phyloP scores from a whole-genome alignment of 2,797 vertebrate species.

The Xiphorhynchus erythropygius region DNA sequence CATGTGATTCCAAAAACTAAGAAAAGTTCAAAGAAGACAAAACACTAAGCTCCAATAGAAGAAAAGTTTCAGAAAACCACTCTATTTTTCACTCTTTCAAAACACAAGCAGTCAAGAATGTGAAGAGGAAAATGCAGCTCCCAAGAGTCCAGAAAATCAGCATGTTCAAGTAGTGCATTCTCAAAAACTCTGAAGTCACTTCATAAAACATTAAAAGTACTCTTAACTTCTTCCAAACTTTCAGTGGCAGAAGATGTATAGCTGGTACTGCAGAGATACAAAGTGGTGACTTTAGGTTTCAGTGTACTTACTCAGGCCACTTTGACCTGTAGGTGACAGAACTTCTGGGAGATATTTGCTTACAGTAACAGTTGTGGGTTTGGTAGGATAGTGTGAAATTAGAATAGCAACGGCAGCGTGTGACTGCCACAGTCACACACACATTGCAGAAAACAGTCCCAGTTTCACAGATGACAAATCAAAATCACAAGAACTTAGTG shows the following conservation, averaged over 20 bases:
- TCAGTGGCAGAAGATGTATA: not conserved
- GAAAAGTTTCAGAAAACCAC: not conserved
- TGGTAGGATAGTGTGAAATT: not conserved
- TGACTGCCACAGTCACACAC: not conserved
- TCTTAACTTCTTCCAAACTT: not conserved
- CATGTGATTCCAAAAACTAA: not conserved
- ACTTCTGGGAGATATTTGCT: not conserved
- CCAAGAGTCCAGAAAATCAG: not conserved
- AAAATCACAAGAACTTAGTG: not conserved
- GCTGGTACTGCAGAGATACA: not conserved
- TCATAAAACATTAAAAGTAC: not conserved
- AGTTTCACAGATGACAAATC: conserved; percentile 13
- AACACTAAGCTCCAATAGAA: not conserved
- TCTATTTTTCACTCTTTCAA: not conserved
- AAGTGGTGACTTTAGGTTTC: not conserved
- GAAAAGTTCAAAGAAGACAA: not conserved
- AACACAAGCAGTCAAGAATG: not conserved
- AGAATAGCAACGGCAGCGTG: not conserved
- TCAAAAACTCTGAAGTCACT: not conserved
- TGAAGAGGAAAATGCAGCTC: not conserved
- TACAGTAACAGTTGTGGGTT: not conserved
- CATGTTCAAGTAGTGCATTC: not conserved
- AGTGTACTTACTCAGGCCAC: not conserved
- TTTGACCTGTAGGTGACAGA: not conserved
- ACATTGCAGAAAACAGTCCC: not conserved